phyloP scores from a whole-genome alignment of 2,797 vertebrate genomes.

The Astyanax mexicanus region DNA sequence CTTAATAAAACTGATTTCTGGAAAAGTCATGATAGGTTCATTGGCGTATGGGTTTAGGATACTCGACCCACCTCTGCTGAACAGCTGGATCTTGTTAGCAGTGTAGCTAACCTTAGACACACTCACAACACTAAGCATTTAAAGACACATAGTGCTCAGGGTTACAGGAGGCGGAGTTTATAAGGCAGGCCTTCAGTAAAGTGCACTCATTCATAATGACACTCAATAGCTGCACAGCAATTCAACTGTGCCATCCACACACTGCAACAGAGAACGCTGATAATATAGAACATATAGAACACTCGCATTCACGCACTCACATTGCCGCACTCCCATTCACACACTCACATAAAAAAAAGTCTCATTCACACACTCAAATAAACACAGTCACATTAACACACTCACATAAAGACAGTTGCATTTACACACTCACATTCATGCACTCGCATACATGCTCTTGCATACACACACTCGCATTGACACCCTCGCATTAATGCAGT shows the following conservation, averaged over 20 bases:
- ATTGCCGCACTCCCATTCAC: no score
- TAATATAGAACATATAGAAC: not conserved
- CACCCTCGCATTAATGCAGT: no score
- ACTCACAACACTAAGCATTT: not conserved
- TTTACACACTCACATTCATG: not conserved
- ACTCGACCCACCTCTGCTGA: not conserved
- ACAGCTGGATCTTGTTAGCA: not conserved
- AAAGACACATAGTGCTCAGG: not conserved
- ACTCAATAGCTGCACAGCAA: not conserved
- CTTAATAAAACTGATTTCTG: no score
- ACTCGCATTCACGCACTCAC: no score
- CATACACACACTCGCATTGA: no score
- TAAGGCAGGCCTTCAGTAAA: conserved; percentile 6
- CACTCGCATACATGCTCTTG: not conserved
- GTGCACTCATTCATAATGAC: not conserved
- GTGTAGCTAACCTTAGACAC: not conserved
- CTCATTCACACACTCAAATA: not conserved
- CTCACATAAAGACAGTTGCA: not conserved
- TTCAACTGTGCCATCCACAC: not conserved
- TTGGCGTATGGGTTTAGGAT: not conserved
- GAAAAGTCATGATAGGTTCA: no score
- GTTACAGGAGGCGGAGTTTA: not conserved
- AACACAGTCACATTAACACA: not conserved
- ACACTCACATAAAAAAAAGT: no score
- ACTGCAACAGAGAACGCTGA: not conserved